Base-by-base conservation (phyloP, 2,113 vertebrate species). In the Melanocharis versteri region DNA sequence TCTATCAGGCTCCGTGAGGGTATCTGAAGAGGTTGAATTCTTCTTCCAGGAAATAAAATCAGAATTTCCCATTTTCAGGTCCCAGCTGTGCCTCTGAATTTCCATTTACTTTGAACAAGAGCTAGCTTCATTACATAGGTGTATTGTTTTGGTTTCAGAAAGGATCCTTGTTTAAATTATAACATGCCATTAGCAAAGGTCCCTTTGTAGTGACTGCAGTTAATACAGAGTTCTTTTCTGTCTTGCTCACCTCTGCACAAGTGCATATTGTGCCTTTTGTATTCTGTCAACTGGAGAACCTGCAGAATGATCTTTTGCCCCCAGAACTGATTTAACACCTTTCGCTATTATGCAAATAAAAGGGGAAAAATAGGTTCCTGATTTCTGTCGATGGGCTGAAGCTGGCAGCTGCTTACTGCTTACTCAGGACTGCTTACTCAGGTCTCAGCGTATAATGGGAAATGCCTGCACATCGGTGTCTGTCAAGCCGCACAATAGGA, bases 1-100 rank as follows among this genome's bases (percentile, higher is more conserved):
- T 83, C 44, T 69, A 84, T 71, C 79, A 82, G 87, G 39, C 58
- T 58, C 62, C 5, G 71, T 22, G 16, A 75, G 48, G 44, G 50
- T 78, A 85, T 79, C 82, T 1, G 3, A 94, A 89, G 83, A 90
- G 14, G 64, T 92, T 94, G 90, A 94, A 80, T 86, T 94, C 81
- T 96, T 90, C 73, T 93, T 93, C 91, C 86, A 84, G 58, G 78
- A 96, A 95, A 91, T 90, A 94, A 94, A 93, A 82, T 66, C 79
- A 56, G 56, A 20, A 27, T 87, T 91, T 89, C 57, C 85, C n/a
- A 79, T 77, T 85, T 97, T 91, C 50, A 40, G 31, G 22, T 94
- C 53, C 44, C 66, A 83, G 33, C 57, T 19, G 13, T 44, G 50
- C 68, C 33, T 87, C 60, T 76, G 54, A 91, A 92, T 89, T 91